Evolutionary conservation across 2,797 vertebrate species (phyloP), one percentile per base, ranked within the genome.

Genomic region (Triplophysa yarkandensis): DNA sequence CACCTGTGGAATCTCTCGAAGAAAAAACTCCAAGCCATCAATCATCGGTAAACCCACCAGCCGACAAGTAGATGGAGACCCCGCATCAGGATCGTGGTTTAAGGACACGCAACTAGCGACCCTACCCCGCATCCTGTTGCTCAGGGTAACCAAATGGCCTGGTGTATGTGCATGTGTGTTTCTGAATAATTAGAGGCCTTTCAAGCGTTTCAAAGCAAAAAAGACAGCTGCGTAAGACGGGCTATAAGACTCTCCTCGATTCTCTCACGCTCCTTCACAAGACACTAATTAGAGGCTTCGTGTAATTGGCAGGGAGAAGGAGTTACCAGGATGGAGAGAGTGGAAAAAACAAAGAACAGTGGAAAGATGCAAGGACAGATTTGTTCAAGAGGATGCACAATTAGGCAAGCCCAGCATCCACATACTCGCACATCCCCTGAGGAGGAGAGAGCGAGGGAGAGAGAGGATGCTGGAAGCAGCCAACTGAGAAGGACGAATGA

Each of bases 241-340:
- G 66, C 41, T 54, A 52, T 70, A 68, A 68, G 67, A 39, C 55
- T 60, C 79, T 48, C 41, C 70, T 67, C 65, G 62, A 55, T 71
- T 74, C 57, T 32, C 63, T 64, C 58, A 70, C 74, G 79, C 80
- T 82, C 82, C 50, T 62, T 73, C 67, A 83, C 80, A 78, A 85
- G 64, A 81, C 77, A 77, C 89, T 92, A 89, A 91, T 91, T 91
- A 92, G 91, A 86, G 88, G 81, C 78, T 73, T 71, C 76, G 78
- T 74, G 86, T 90, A 91, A 91, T 90, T 89, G 83, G 81, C 83
- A 84, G 79, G 80, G 76, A 60, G 68, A 57, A 36, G 61, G 44
- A 71, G 71, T 43, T 28, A 71, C 21, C 16, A n/a, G 50, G 32
- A 70, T 41, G 30, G 43, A 69, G 57, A 77, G 50, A 32, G 14